A percentile compares a stretch with the other conserved stretches of the same genome.
phyloP scores from a whole-genome alignment of 1,140 invertebrate species.

The Lysiphlebus fabarum region DNA sequence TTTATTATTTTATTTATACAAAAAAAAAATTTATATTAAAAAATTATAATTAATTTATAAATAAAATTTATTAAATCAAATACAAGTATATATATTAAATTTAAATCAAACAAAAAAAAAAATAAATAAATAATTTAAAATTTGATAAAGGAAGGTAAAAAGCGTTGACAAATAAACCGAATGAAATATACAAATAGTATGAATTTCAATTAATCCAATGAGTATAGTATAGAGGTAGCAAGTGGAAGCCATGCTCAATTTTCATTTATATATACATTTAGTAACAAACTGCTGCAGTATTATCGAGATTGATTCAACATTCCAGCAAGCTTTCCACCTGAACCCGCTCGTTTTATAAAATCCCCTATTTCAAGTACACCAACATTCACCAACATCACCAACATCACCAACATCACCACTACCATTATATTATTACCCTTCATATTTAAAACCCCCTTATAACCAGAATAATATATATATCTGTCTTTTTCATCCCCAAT shows the following conservation, averaged over 20 bases:
- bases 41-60: too few relatives aligned
- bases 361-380: constrained; percentile 3
- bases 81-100: too few relatives aligned
- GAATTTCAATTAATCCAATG: constrained; percentile 19
- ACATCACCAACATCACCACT: too few relatives aligned
- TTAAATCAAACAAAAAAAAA: neutral
- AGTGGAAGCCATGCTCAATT: too few relatives aligned
- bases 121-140: neutral
- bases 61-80: too few relatives aligned
- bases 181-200: constrained; percentile 9
- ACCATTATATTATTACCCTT: constrained; percentile 35
- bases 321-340: constrained; percentile 24
- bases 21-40: too few relatives aligned
- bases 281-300: constrained; percentile 31
- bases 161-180: constrained; percentile 2
- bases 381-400: neutral
- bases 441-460: constrained; percentile 3
- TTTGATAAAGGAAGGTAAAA: neutral
- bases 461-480: too few relatives aligned
- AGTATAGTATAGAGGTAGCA: too few relatives aligned
- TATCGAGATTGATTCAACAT: constrained; percentile 41
- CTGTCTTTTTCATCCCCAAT: constrained; percentile 32
- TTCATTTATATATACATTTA: constrained; percentile 17
- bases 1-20: too few relatives aligned
- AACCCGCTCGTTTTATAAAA: constrained; percentile 11